Conservation (phyloP, 2,797 vertebrate genomes). For the Halcyon smyrnensis region DNA sequence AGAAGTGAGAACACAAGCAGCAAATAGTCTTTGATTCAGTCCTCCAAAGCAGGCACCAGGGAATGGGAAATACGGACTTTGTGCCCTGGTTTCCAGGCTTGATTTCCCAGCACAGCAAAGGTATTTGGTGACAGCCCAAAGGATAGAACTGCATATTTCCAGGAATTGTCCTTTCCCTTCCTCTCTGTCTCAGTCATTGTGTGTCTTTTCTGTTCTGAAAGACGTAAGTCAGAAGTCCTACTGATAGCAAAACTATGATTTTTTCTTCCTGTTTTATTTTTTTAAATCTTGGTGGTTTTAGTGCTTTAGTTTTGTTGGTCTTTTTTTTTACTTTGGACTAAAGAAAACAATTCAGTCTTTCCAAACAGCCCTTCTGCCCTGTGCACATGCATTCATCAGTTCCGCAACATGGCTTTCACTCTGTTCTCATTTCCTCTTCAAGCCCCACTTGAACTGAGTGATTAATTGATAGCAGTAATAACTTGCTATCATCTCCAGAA, state of each 20-base stretch:
- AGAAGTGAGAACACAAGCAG: neutral
- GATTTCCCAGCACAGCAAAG: neutral
- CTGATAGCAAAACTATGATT: neutral
- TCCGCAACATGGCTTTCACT: neutral
- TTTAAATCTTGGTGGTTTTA: neutral
- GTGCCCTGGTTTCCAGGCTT: neutral
- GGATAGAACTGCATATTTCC: neutral
- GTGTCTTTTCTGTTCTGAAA: neutral
- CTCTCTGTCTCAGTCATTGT: neutral
- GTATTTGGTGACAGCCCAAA: neutral
- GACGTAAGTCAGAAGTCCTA: neutral
- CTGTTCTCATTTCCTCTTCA: conserved; percentile 26
- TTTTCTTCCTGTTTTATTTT: neutral
- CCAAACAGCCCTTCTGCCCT: neutral
- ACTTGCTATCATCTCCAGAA: neutral
- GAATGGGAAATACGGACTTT: neutral
- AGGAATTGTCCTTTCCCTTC: neutral
- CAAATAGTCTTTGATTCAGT: neutral
- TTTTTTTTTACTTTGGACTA: neutral
- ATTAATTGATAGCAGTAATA: conserved; percentile 17
- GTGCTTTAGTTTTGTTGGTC: neutral
- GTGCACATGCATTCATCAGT: neutral
- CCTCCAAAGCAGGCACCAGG: neutral
- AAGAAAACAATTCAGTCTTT: neutral
- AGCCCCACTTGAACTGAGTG: neutral